Conservation (phyloP, 2,797 vertebrate genomes). For the Pygocentrus nattereri region DNA sequence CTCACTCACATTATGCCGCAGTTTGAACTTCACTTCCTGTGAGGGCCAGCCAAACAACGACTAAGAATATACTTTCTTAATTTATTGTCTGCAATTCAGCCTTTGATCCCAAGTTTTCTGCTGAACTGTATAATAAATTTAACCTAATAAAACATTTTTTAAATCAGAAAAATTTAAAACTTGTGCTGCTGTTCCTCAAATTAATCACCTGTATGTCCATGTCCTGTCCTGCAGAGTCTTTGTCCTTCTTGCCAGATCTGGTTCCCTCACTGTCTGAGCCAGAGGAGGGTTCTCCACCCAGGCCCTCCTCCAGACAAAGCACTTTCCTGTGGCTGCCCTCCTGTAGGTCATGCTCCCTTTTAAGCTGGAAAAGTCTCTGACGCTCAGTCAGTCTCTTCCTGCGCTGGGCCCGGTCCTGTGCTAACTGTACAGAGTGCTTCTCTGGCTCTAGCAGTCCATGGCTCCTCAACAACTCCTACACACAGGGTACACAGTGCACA, state of each 20-base stretch:
- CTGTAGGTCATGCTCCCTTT: slow-evolving; percentile 81
- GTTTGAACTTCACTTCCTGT: slow-evolving; percentile 94
- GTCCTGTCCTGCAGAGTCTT: slow-evolving; percentile 51
- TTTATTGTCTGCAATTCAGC: neutral
- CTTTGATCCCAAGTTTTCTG: neutral
- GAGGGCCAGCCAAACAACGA: neutral
- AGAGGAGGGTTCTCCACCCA: slow-evolving; percentile 71
- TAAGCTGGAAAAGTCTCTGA: slow-evolving; percentile 83
- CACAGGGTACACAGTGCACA: neutral
- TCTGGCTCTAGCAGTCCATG: slow-evolving; percentile 79
- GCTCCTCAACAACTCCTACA: slow-evolving; percentile 84
- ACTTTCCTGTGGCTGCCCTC: slow-evolving; percentile 82
- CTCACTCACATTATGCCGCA: slow-evolving; percentile 86
- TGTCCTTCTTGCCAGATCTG: slow-evolving; percentile 49
- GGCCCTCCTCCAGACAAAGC: slow-evolving; percentile 80
- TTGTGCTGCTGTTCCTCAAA: neutral
- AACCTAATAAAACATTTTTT: neutral
- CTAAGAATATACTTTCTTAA: neutral
- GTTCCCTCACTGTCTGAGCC: slow-evolving; percentile 79
- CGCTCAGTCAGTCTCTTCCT: slow-evolving; percentile 79
- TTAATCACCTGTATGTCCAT: slow-evolving; percentile 88
- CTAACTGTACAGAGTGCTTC: neutral
- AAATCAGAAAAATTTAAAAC: neutral
- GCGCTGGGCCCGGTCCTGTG: slow-evolving; percentile 73
- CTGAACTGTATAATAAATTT: neutral